Base-by-base conservation (phyloP, 64 coral and sea anemone genomes). In the Catalaphyllia jardinei region DNA sequence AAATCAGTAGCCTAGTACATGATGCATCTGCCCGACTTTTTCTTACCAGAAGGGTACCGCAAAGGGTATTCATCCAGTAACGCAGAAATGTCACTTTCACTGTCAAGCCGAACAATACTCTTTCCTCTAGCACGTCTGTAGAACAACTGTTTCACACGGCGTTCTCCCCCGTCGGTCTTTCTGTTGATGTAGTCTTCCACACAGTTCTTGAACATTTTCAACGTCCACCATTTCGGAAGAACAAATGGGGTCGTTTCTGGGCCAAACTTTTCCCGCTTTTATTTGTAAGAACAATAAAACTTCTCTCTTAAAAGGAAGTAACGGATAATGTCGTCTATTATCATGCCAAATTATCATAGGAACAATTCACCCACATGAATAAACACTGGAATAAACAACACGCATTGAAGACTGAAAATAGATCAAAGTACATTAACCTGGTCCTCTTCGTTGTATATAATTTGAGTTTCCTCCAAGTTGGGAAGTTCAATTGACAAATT, bases 51-150 rank as follows among this genome's bases (percentile, higher is more conserved):
- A 29, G 71, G 64, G 76, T 89, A 31, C 64, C 35, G n/a, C 31
- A 74, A 75, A 39, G 88, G 76, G 60, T 89, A 89, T 80, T 89
- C 88, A 80, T 89, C 42, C 19, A 89, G 31, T 31, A 89, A 22
- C 4, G 88, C 31, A 42, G 75, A 64, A 54, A 89, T 54, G 46
- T 89, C 88, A 5, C 76, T 60, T 8, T 89, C 88, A 54, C 59
- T 72, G 14, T 89, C 65, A 42, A 89, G 25, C 19, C 77, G 61
- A 24, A 89, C 74, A 9, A 79, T 17, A 67, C 14, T 76, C 42
- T 89, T 89, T 38, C 87, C 87, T 78, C 52, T 67, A 33, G 57
- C 19, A 10, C 60, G 59, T 49, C 63, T 69, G 87, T 89, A 89
- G 13, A 65, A 79, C 29, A 89, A 20, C 31, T 89, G 73, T 31